A percentile compares a stretch with the other conserved stretches of the same genome.
phyloP scores from a whole-genome alignment of 1,140 invertebrate genomes.

The Pseudobourletiella spinata region DNA sequence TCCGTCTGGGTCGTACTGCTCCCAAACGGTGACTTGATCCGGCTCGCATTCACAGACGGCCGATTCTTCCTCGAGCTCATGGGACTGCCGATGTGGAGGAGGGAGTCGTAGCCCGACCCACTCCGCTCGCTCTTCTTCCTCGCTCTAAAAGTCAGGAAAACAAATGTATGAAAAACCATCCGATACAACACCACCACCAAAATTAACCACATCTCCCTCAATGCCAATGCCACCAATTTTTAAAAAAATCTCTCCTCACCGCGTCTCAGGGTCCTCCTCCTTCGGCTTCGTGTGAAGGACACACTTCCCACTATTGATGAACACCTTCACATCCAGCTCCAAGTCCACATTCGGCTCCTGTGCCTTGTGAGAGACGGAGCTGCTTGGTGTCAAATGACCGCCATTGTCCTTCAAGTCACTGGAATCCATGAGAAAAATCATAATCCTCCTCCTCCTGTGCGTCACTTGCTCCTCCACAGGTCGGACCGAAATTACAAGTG shows the following conservation, averaged over 20 bases:
- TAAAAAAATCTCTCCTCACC: too few relatives aligned
- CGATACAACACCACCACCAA: too few relatives aligned
- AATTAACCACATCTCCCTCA: too few relatives aligned
- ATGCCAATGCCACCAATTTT: too few relatives aligned
- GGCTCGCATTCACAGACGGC: conserved; percentile 36
- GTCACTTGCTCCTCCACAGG: too few relatives aligned
- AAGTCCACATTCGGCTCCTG: conserved; percentile 93
- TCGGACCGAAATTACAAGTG: too few relatives aligned
- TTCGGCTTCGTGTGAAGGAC: conserved; percentile 80
- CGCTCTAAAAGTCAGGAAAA: conserved; percentile 15
- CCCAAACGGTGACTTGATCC: conserved; percentile 38
- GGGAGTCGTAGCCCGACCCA: conserved; percentile 25
- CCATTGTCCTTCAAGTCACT: too few relatives aligned
- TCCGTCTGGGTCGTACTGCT: conserved; percentile 51
- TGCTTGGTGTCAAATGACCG: conserved; percentile 32
- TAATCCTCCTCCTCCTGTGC: too few relatives aligned
- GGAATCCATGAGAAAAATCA: too few relatives aligned
- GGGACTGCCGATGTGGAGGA: conserved; percentile 28
- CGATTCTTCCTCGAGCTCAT: conserved; percentile 26
- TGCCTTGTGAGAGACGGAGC: conserved; percentile 46
- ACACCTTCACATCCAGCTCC: conserved; percentile 90
- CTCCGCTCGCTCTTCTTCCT: conserved; percentile 34
- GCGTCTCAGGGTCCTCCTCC: conserved; percentile 46
- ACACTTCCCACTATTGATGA: conserved; percentile 94
- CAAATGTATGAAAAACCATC: too few relatives aligned